A percentile compares a stretch with the other conserved stretches of the same genome.
phyloP scores from a whole-genome alignment of 2,797 vertebrate genomes.

The Sciurus carolinensis region DNA sequence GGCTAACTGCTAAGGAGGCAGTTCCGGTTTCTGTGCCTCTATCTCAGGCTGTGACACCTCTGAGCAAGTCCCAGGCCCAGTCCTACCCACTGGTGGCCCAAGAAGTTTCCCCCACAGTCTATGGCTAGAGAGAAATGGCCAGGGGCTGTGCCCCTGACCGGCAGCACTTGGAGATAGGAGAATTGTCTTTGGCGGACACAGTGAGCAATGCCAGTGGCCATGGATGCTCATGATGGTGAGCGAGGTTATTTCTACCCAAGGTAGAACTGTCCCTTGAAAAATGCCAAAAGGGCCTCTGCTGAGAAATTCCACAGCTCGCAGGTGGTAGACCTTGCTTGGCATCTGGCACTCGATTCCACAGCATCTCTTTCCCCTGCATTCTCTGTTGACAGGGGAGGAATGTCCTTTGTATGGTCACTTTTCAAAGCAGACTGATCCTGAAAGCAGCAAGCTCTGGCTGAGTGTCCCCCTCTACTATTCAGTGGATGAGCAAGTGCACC shows the following conservation, averaged over 20 bases:
- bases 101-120: not conserved
- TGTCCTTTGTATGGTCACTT: not conserved
- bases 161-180: not conserved
- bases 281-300: not conserved
- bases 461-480: not conserved
- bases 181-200: not conserved
- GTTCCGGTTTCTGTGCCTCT: not conserved
- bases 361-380: not conserved
- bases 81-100: not conserved
- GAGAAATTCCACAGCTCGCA: not conserved
- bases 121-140: rapidly evolving
- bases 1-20: not conserved
- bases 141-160: rapidly evolving
- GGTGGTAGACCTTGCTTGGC: not conserved
- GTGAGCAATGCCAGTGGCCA: not conserved
- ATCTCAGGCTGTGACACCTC: not conserved
- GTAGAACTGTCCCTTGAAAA: not conserved
- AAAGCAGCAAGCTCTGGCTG: not conserved
- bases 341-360: not conserved
- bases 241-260: not conserved
- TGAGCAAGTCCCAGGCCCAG: not conserved
- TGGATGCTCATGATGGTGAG: not conserved
- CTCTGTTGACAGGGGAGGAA: not conserved
- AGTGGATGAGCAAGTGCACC: rapidly evolving
- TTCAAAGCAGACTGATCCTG: not conserved